Percentiles rank a stretch among this genome's conserved stretches.
phyloP scores from a whole-genome alignment of 2,113 vertebrate species.

The Chaenocephalus aceratus region DNA sequence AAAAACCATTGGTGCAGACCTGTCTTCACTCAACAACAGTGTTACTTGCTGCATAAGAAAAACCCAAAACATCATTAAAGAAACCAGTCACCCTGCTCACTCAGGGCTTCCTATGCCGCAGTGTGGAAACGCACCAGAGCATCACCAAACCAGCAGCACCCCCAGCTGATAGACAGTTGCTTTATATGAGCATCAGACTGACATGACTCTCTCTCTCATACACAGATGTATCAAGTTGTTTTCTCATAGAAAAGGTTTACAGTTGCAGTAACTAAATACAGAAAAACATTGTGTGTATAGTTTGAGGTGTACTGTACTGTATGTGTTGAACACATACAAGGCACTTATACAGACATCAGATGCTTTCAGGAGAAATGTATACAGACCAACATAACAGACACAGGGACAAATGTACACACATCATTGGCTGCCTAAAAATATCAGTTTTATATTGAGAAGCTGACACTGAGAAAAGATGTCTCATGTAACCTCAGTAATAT shows the following conservation, averaged over 20 bases:
- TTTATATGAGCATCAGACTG: not conserved
- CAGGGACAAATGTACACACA: not conserved
- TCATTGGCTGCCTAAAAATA: no score
- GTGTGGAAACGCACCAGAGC: conserved; percentile 1
- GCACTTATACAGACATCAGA: not conserved
- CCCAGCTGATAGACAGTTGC: not conserved
- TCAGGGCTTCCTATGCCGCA: not conserved
- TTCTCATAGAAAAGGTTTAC: not conserved
- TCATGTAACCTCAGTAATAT: not conserved
- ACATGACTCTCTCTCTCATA: not conserved
- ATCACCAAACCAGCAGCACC: not conserved
- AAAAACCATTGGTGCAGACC: not conserved
- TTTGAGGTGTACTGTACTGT: not conserved
- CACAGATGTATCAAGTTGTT: not conserved
- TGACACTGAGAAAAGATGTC: not conserved
- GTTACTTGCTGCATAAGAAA: not conserved
- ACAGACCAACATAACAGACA: not conserved
- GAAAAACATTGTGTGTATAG: conserved; percentile 1
- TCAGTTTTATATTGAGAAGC: not conserved
- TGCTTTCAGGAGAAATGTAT: not conserved
- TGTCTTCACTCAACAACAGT: not conserved
- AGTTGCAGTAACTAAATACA: conserved; percentile 45
- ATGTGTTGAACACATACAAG: conserved; percentile 14
- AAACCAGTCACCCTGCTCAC: not conserved
- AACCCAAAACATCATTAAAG: not conserved